phyloP scores from a whole-genome alignment of 2,888 invertebrate species.

The Leptodirus hochenwartii region DNA sequence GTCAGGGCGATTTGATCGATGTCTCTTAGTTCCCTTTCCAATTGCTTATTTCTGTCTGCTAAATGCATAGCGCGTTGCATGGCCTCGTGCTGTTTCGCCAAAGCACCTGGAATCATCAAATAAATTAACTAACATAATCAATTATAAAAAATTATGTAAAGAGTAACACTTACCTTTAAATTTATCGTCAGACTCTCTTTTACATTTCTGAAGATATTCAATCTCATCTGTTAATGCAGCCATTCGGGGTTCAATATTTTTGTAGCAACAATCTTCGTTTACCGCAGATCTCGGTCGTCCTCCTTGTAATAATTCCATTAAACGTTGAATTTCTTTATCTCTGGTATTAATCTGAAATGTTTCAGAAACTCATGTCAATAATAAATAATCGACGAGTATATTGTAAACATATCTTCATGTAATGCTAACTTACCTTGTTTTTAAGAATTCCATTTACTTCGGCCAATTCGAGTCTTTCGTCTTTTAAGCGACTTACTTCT shows the following conservation, averaged over 20 bases:
- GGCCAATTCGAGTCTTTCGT: conserved; percentile 22
- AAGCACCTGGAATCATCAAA: conserved; percentile 24
- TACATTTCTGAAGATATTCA: conserved; percentile 38
- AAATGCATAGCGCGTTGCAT: conserved; percentile 56
- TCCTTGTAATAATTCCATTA: conserved; percentile 50
- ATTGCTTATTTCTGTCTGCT: conserved; percentile 50
- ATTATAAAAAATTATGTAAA: background rate
- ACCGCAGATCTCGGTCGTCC: conserved; percentile 46
- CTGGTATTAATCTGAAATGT: conserved; percentile 24
- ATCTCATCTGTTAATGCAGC: too few relatives aligned
- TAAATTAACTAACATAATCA: conserved; percentile 1
- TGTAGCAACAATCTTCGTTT: conserved; percentile 45
- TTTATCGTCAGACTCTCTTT: conserved; percentile 35
- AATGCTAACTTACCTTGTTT: conserved; percentile 14
- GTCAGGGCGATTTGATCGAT: conserved; percentile 55
- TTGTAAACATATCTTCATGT: too few relatives aligned
- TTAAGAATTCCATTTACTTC: conserved; percentile 24
- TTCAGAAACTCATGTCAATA: conserved; percentile 4
- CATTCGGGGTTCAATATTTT: too few relatives aligned
- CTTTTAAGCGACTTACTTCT: conserved; percentile 26
- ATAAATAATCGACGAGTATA: too few relatives aligned
- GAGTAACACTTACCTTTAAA: conserved; percentile 26
- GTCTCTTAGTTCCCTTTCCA: conserved; percentile 53
- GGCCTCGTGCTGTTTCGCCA: conserved; percentile 60
- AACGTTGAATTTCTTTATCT: conserved; percentile 51